Percentiles rank a stretch among this genome's conserved stretches.
Conservation (phyloP, 2,113 vertebrate genomes). For the Sander lucioperca region DNA sequence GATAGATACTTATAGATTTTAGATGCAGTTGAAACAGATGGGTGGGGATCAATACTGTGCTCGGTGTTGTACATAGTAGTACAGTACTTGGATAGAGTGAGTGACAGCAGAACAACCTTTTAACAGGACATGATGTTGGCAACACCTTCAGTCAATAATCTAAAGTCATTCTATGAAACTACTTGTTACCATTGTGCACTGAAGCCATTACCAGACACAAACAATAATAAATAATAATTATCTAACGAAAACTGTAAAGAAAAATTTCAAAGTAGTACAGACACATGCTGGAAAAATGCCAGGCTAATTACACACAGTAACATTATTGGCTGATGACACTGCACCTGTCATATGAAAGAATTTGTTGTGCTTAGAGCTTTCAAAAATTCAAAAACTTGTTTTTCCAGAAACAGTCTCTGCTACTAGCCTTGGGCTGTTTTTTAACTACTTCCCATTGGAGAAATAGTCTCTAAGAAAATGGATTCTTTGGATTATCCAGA, state of each 20-base stretch:
- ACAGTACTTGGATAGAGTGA: not conserved
- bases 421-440: not conserved
- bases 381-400: not conserved
- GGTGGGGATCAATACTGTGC: not conserved
- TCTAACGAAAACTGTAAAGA: not conserved
- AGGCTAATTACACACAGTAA: not conserved
- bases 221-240: too few species aligned
- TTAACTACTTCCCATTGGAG: not conserved
- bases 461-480: not conserved
- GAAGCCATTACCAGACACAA: not conserved
- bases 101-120: not conserved
- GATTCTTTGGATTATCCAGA: not conserved
- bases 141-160: slow-evolving; percentile 7
- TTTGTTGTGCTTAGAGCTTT: too few species aligned
- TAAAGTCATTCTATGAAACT: not conserved
- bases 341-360: not conserved
- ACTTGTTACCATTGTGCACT: not conserved
- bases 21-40: slow-evolving; percentile 3
- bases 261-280: not conserved
- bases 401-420: not conserved
- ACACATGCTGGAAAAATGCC: not conserved
- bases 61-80: not conserved
- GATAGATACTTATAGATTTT: not conserved
- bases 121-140: not conserved
- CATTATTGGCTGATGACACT: slow-evolving; percentile 2